These are phyloP conservation scores for Gnatocerus cornutus DNA, from an alignment of 2,888 invertebrate genomes.

Conservation along the genomic window DNA sequence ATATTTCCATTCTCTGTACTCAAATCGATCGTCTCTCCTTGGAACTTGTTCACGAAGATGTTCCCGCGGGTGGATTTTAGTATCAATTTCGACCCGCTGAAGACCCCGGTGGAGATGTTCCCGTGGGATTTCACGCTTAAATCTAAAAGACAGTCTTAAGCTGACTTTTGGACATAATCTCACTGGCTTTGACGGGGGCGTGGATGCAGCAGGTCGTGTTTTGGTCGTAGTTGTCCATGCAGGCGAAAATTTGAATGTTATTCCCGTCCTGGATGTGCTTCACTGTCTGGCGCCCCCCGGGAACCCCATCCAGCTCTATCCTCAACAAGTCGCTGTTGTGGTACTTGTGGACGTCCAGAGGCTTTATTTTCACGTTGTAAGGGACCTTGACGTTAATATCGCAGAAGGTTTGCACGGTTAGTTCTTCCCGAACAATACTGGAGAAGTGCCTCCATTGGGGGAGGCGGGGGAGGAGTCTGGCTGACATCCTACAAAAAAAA, in stretches of 20 bases:
- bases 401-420: conserved; percentile 59
- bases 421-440: conserved; percentile 8
- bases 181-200: conserved; percentile 68
- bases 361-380: conserved; percentile 61
- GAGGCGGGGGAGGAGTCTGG: neutral
- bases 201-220: conserved; percentile 59
- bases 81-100: conserved; percentile 59
- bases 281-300: conserved; percentile 12
- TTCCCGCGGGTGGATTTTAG: conserved; percentile 58
- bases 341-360: conserved; percentile 65
- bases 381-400: conserved; percentile 63
- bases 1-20: conserved; percentile 62
- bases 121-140: conserved; percentile 59
- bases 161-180: conserved; percentile 38
- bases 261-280: conserved; percentile 52
- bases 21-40: conserved; percentile 61
- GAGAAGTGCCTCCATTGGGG: neutral
- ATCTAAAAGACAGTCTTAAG: conserved; percentile 57
- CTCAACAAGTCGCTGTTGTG: conserved; percentile 62
- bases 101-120: conserved; percentile 57
- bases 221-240: conserved; percentile 43
- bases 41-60: conserved; percentile 62
- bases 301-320: conserved; percentile 52
- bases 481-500: neutral
- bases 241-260: conserved; percentile 54